Evolutionary conservation across 2,888 invertebrate genomes (phyloP), one percentile per base, ranked within the genome.

Genomic region (Calephelis perditalis): DNA sequence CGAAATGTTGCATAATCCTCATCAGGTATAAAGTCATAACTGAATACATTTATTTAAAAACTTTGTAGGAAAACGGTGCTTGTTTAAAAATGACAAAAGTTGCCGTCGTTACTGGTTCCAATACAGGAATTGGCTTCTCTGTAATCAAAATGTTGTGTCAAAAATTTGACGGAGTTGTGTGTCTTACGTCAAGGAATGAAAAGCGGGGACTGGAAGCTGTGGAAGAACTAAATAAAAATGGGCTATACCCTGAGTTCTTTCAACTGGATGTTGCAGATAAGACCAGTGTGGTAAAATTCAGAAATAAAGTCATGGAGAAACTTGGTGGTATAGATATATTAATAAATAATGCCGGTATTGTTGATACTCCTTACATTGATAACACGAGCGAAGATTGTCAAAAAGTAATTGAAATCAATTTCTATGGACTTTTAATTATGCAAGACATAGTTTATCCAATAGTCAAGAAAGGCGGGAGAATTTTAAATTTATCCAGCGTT

Each of bases 401-500:
- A 54, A 54, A 36, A 4, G 94, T 95, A 0, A 69, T 95, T 3
- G 83, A 86, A 57, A 92, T 93, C 0, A 96, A 96, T 76, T 96
- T 94, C 74, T 93, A 91, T 73, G 91, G 92, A n/a, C 84, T 94
- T 26, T 72, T 94, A 58, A 86, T 87, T 63, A 86, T 94, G 6
- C 94, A 95, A 70, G 86, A 93, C 56, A 76, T 90, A 0, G 76
- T 97, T 10, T 95, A 94, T 76, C 95, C 96, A 0, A 70, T 96
- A 9, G 78, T 96, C 7, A 84, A 91, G 56, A 79, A 92, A 26
- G 92, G 94, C 71, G 95, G 94, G 0, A 91, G 95, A 54, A 94
- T 96, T 11, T 92, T 96, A 0, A 94, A 96, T 74, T 79, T 96
- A 0, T 95, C 95, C 2, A 95, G 95, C 72, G 10, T 4, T 52